A percentile compares a stretch with the other conserved stretches of the same genome.
Conservation (phyloP, 1,140 invertebrate genomes). For the Procambarus clarkii region DNA sequence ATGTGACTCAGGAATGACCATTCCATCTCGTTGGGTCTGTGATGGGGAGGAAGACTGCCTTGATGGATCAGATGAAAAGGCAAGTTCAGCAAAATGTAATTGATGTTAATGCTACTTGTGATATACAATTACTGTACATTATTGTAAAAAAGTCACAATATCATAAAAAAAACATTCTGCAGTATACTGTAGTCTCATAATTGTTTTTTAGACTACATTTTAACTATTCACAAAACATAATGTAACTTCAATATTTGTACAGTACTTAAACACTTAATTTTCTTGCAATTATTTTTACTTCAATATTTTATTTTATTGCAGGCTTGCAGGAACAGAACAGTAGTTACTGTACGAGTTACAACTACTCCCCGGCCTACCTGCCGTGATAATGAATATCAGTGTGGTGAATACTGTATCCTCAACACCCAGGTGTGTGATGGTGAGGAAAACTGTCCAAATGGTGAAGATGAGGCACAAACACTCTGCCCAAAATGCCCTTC, state of each 20-base stretch:
- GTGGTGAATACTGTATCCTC: neutral
- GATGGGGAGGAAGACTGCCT: conserved; percentile 89
- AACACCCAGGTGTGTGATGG: neutral
- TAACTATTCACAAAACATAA: no score
- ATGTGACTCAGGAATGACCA: conserved; percentile 82
- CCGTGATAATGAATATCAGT: conserved; percentile 2
- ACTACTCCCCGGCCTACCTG: neutral
- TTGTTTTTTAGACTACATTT: no score
- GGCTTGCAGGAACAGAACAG: neutral
- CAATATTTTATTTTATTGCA: neutral
- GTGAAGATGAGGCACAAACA: neutral
- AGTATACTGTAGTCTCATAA: no score
- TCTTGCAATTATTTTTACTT: no score
- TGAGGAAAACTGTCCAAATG: neutral
- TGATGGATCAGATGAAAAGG: conserved; percentile 87
- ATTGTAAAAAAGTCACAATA: no score
- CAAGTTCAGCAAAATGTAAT: neutral
- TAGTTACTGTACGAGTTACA: neutral
- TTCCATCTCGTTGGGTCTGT: conserved; percentile 85
- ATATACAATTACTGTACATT: no score
- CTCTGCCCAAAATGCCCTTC: neutral
- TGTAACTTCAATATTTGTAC: no score
- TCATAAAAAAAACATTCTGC: no score
- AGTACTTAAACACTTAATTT: no score
- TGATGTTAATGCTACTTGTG: no score